A percentile compares a stretch with the other conserved stretches of the same genome.
Evolutionary conservation across 1,140 invertebrate species (phyloP).

Genomic region (Carposina sasakii): DNA sequence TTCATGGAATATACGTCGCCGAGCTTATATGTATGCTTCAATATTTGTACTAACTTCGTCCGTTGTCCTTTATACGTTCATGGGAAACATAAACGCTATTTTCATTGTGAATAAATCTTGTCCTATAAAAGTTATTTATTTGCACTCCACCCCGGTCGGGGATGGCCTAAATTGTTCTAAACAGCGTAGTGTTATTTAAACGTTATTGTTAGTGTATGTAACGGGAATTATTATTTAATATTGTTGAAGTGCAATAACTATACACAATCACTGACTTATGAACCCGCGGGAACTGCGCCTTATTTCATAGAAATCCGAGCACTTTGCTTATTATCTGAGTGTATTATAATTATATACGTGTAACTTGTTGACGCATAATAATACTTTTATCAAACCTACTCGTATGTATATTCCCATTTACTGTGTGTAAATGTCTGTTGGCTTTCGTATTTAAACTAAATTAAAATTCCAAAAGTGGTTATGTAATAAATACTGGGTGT

Average conservation of each 20-base stretch:
- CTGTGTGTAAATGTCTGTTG: constrained; percentile 48
- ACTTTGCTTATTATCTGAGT: constrained; percentile 45
- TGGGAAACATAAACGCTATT: constrained; percentile 61
- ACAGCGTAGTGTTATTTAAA: constrained; percentile 15
- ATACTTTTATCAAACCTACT: constrained; percentile 47
- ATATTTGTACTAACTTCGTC: too few species aligned
- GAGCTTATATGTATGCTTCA: too few species aligned
- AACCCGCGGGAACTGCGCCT: too few species aligned
- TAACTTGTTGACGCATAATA: constrained; percentile 68
- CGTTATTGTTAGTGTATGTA: constrained; percentile 13
- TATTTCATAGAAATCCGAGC: constrained; percentile 34
- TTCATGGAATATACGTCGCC: too few species aligned
- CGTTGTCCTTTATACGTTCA: too few species aligned
- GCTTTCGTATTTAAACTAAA: constrained; percentile 37
- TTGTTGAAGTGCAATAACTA: constrained; percentile 47
- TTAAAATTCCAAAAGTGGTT: background rate
- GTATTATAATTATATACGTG: constrained; percentile 41
- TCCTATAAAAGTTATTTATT: constrained; percentile 59
- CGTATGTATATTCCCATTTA: constrained; percentile 38
- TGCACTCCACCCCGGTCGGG: constrained; percentile 28
- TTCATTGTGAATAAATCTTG: constrained; percentile 44
- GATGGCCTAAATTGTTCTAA: constrained; percentile 22
- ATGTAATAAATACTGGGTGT: background rate
- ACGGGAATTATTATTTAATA: constrained; percentile 34
- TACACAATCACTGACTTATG: constrained; percentile 47